Evolutionary conservation across 1,140 invertebrate species (phyloP).

Genomic region (Venturia canescens): DNA sequence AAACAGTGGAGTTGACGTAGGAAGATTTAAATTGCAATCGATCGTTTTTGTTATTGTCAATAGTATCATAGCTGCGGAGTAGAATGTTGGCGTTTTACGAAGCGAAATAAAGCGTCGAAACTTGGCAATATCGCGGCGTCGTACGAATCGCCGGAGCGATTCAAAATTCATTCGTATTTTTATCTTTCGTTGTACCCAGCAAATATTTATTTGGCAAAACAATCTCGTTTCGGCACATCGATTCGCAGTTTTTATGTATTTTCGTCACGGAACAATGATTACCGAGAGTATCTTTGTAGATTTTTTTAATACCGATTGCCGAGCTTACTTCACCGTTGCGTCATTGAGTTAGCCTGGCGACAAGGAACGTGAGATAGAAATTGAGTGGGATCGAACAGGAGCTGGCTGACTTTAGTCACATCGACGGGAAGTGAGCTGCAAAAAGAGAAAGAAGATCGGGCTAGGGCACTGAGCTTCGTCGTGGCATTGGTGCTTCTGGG

Average conservation of each 20-base stretch:
- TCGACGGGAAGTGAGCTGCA: constrained; percentile 24
- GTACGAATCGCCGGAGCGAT: neutral
- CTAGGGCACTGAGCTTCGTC: neutral
- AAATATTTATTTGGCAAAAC: neutral
- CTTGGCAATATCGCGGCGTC: neutral
- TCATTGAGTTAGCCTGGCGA: neutral
- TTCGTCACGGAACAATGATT: neutral
- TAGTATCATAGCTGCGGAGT: neutral
- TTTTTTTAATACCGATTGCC: neutral
- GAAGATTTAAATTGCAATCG: neutral
- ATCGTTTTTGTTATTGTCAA: neutral
- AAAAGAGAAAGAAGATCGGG: neutral
- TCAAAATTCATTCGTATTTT: neutral
- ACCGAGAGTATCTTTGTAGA: neutral
- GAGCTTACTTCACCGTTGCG: constrained; percentile 14
- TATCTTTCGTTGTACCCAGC: neutral
- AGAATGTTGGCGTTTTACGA: too few species aligned
- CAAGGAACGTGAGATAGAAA: neutral
- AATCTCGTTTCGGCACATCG: constrained; percentile 20
- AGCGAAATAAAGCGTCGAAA: neutral
- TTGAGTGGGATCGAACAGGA: neutral
- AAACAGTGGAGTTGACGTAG: too few species aligned
- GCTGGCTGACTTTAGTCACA: constrained; percentile 5
- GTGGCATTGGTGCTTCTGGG: neutral
- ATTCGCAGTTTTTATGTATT: neutral